Percentiles rank a stretch among this genome's conserved stretches.
Evolutionary conservation across 1,140 invertebrate species (phyloP).

Genomic region (Drosophila sechellia): DNA sequence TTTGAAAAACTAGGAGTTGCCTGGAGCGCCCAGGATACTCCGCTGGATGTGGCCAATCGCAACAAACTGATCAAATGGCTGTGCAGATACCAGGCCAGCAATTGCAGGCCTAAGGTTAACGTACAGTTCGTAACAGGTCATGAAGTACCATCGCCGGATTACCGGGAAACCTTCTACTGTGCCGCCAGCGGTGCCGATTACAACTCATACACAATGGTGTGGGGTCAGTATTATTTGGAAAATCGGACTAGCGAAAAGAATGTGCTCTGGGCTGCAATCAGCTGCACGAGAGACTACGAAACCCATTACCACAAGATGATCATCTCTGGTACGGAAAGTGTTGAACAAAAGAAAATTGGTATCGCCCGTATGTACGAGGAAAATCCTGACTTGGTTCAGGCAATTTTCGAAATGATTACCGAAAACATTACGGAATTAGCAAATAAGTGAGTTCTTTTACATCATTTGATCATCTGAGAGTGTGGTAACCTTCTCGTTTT

Average conservation of each 20-base stretch:
- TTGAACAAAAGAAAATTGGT: slow-evolving; percentile 49
- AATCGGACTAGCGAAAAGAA: slow-evolving; percentile 35
- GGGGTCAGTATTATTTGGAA: slow-evolving; percentile 27
- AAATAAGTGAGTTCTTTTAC: slow-evolving; percentile 42
- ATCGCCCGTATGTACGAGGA: slow-evolving; percentile 83
- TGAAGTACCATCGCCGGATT: slow-evolving; percentile 84
- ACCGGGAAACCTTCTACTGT: slow-evolving; percentile 87
- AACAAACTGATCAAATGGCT: slow-evolving; percentile 85
- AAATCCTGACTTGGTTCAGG: slow-evolving; percentile 78
- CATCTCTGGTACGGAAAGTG: slow-evolving; percentile 10
- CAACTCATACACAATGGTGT: slow-evolving; percentile 11
- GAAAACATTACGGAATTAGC: slow-evolving; percentile 39
- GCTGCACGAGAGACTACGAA: slow-evolving; percentile 48
- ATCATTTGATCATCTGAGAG: background rate
- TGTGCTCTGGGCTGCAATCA: slow-evolving; percentile 51
- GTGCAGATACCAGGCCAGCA: slow-evolving; percentile 84
- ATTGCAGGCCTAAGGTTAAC: slow-evolving; percentile 81
- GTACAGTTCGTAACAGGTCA: slow-evolving; percentile 7
- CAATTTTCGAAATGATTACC: slow-evolving; percentile 55
- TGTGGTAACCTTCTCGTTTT: background rate
- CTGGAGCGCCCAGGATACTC: slow-evolving; percentile 28
- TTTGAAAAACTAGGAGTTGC: slow-evolving; percentile 54
- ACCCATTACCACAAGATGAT: slow-evolving; percentile 45
- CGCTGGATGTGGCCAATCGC: slow-evolving; percentile 77
- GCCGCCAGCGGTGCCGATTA: slow-evolving; percentile 84